Conservation (phyloP, 2,113 vertebrate species). For the Formicarius rufipectus region DNA sequence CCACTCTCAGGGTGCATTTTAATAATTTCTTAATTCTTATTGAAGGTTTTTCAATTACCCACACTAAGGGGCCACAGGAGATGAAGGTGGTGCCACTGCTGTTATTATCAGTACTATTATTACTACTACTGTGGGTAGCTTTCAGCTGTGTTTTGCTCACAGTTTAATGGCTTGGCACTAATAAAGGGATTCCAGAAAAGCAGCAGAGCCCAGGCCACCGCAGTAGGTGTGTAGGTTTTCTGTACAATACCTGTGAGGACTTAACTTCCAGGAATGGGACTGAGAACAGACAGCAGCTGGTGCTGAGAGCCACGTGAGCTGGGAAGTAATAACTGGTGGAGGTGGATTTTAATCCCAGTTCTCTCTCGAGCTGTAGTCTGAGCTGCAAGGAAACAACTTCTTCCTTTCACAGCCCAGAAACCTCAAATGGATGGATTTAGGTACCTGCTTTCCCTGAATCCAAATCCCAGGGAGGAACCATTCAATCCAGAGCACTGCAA, state of each 20-base stretch:
- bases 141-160: not conserved
- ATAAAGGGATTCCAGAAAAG: not conserved
- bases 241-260: not conserved
- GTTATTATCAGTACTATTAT: not conserved
- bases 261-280: not conserved
- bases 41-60: slow-evolving; percentile 4
- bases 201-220: not conserved
- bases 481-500: not conserved
- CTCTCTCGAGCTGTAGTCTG: not conserved
- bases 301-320: not conserved
- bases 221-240: not conserved
- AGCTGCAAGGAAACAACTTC: not conserved
- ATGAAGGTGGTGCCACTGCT: not conserved
- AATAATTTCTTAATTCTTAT: not conserved
- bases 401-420: not conserved
- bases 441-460: not conserved
- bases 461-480: not conserved
- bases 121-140: not conserved
- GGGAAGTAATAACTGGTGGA: not conserved
- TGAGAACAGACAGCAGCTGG: not conserved
- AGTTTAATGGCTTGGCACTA: not conserved
- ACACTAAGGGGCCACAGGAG: not conserved
- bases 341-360: not conserved
- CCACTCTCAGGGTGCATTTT: not conserved
- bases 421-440: not conserved